phyloP scores from a whole-genome alignment of 1,140 invertebrate species.

The Wiebesia pumilae region DNA sequence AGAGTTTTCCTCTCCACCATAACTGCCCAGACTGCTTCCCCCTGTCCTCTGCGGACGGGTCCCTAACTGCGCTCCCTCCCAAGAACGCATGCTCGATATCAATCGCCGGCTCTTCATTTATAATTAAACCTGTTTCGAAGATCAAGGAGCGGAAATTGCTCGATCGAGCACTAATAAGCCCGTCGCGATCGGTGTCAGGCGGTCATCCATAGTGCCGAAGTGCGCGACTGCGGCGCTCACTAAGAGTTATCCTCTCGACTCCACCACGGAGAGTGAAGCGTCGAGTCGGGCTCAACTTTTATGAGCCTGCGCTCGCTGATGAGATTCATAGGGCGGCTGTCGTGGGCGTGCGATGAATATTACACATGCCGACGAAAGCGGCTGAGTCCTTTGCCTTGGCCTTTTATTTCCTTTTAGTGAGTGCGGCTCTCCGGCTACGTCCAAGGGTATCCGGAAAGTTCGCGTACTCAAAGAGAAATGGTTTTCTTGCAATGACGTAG shows the following conservation, averaged over 20 bases:
- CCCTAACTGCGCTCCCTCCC: not conserved
- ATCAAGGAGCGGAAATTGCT: not conserved
- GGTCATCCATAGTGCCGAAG: not conserved
- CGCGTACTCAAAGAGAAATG: not conserved
- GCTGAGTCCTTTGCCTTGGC: no score
- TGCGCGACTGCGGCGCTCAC: not conserved
- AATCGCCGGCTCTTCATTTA: not conserved
- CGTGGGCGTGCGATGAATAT: not conserved
- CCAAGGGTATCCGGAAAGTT: not conserved
- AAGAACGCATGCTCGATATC: not conserved
- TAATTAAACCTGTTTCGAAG: not conserved
- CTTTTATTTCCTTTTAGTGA: no score
- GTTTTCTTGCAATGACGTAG: not conserved
- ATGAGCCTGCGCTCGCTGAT: conserved; percentile 24
- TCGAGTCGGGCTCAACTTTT: not conserved
- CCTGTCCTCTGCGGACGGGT: not conserved
- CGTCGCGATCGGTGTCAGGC: not conserved
- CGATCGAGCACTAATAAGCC: not conserved
- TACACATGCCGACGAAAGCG: no score
- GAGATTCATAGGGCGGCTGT: conserved; percentile 39
- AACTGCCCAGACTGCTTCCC: not conserved
- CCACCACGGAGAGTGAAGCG: not conserved
- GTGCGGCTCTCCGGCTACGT: no score
- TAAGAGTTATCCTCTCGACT: not conserved
- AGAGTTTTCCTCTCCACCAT: no score